These are phyloP conservation scores for Protonemura montana DNA, from an alignment of 2,888 invertebrate genomes.

Conservation along the genomic window DNA sequence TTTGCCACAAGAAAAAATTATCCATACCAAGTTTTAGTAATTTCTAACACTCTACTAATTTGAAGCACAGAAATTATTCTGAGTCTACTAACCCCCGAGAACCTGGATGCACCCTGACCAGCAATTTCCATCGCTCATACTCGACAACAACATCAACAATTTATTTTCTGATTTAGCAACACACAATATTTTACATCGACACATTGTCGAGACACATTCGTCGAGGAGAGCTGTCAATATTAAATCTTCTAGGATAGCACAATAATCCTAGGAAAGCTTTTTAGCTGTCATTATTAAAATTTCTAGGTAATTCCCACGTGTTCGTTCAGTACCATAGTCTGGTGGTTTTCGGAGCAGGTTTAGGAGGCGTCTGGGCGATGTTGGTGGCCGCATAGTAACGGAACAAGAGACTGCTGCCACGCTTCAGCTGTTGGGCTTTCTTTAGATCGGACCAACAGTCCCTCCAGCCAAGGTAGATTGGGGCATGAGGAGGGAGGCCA, in stretches of 20 bases:
- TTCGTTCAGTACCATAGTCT: not conserved
- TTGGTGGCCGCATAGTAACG: constrained; percentile 67
- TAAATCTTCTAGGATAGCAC: not conserved
- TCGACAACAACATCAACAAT: not conserved
- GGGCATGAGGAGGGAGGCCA: constrained; percentile 85
- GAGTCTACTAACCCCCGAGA: no score
- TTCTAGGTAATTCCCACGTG: not conserved
- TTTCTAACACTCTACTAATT: no score
- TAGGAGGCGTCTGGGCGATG: not conserved
- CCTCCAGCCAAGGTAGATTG: constrained; percentile 78
- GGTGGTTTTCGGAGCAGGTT: not conserved
- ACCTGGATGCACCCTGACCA: not conserved
- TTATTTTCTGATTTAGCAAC: not conserved
- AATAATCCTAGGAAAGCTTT: not conserved
- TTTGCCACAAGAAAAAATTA: no score
- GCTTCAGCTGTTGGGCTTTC: constrained; percentile 78
- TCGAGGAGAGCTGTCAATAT: no score
- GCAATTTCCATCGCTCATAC: not conserved
- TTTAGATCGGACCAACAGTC: constrained; percentile 85
- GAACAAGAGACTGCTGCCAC: constrained; percentile 84
- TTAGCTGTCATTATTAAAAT: not conserved
- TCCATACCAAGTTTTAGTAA: no score
- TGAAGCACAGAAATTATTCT: no score
- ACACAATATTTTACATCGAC: not conserved
- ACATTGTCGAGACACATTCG: not conserved